Base-by-base conservation (phyloP, 2,888 invertebrate species). In the Eurytoma californica region DNA sequence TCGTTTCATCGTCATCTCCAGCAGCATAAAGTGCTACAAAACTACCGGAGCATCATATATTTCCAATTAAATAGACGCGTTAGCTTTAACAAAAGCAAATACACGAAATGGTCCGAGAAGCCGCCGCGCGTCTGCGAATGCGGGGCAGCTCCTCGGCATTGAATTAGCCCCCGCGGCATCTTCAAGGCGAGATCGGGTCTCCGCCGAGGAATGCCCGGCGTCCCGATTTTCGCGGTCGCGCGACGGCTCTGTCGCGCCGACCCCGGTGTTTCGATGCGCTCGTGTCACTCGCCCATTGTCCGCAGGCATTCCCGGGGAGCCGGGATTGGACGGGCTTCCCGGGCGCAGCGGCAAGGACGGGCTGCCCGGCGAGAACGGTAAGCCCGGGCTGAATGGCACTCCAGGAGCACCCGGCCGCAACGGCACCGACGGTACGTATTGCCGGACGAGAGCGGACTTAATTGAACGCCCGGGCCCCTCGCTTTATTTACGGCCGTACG, bases 311-410 rank as follows among this genome's bases (percentile, higher is more conserved):
- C 97, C 97, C 0, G 97, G 97, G 0, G 97, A 97, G 86, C 97
- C 97, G 0, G 97, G 97, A 0, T 91, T 97, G 53, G 96, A 96
- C 85, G 97, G 97, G 0, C 93, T 96, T 82, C 95, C 95, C 0
- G 97, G 97, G 2, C 92, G 97, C 74, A 96, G 96, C 81, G 97
- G 97, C 0, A 93, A 95, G 20, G 96, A 96, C 84, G 96, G 96
- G 0, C 86, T 92, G 63, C 92, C 93, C 0, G 94, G 94, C 0
- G 92, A 92, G 1, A 92, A 97, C 81, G 97, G 97, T 0, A 92
- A 92, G 80, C 94, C 95, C 0, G 96, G 96, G 0, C 90, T 92
- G 4, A 93, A 95, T 83, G 96, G 96, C 0, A 91, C 91, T 39
- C 93, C 94, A 1, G 95, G 94, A 3, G 92, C 92, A 80, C 92